phyloP scores from a whole-genome alignment of 2,888 invertebrate genomes.

The Drosophila rellima region DNA sequence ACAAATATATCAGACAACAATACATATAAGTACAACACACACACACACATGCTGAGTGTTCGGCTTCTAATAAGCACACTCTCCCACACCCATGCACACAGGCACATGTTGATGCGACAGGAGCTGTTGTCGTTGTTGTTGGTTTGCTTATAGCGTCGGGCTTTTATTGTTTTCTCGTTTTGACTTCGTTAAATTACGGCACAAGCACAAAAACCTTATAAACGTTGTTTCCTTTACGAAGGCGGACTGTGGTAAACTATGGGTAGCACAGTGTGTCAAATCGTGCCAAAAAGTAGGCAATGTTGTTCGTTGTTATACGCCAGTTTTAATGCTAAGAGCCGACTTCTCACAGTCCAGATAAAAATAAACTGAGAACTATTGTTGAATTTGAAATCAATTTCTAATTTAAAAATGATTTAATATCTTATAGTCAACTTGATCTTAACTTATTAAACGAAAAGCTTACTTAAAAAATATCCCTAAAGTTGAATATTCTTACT shows the following conservation, averaged over 20 bases:
- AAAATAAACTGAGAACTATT: too few species aligned
- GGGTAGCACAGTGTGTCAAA: constrained; percentile 29
- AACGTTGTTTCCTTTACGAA: constrained; percentile 53
- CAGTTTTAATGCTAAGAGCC: background rate
- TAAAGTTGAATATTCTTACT: too few species aligned
- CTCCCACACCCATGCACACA: constrained; percentile 43
- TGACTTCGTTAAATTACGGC: constrained; percentile 85
- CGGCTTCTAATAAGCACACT: constrained; percentile 56
- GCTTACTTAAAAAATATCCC: too few species aligned
- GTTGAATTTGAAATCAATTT: background rate
- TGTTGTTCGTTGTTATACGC: too few species aligned
- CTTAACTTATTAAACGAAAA: too few species aligned
- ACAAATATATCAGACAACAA: constrained; percentile 68
- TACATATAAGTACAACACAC: constrained; percentile 57
- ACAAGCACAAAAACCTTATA: constrained; percentile 80
- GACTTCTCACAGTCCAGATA: background rate
- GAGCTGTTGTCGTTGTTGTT: constrained; percentile 26
- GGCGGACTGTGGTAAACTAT: constrained; percentile 26
- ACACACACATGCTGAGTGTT: constrained; percentile 38
- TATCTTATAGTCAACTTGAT: too few species aligned
- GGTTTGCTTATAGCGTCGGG: constrained; percentile 49
- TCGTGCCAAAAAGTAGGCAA: constrained; percentile 20
- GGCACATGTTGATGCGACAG: constrained; percentile 19
- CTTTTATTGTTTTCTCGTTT: constrained; percentile 82
- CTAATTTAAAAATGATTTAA: too few species aligned